Evolutionary conservation across 2,888 invertebrate species (phyloP).

Genomic region (Scaptomyza reducta): DNA sequence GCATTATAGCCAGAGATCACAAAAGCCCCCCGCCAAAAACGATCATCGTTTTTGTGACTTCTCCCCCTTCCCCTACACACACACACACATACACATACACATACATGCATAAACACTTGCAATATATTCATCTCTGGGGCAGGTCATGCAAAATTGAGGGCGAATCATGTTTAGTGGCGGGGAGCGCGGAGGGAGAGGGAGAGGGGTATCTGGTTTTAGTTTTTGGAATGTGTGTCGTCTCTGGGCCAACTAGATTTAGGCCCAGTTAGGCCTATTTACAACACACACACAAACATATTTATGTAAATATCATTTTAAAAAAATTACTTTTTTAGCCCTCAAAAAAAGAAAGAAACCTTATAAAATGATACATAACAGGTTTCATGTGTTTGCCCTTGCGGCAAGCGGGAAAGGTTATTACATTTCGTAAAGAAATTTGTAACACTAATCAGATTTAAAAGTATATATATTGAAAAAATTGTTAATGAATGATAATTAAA

Average conservation of each 20-base stretch:
- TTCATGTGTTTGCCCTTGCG: conserved; percentile 57
- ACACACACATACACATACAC: neutral
- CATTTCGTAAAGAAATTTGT: conserved; percentile 15
- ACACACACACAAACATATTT: conserved; percentile 31
- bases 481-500: neutral
- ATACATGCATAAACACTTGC: too few species aligned
- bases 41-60: conserved; percentile 28
- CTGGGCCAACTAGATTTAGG: conserved; percentile 30
- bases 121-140: conserved; percentile 36
- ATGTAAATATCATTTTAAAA: conserved; percentile 51
- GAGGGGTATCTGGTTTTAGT: conserved; percentile 7
- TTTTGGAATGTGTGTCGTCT: conserved; percentile 26
- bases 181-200: neutral
- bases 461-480: neutral
- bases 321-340: too few species aligned
- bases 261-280: conserved; percentile 55
- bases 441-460: neutral
- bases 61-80: neutral
- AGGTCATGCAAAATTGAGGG: conserved; percentile 62
- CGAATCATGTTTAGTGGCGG: conserved; percentile 11
- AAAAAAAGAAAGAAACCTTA: conserved; percentile 20
- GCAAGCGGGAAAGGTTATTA: conserved; percentile 12
- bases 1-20: conserved; percentile 57
- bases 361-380: conserved; percentile 47
- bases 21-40: conserved; percentile 40